Evolutionary conservation across 1,140 invertebrate genomes (phyloP).

Genomic region (Holcopasites calliopsidis): DNA sequence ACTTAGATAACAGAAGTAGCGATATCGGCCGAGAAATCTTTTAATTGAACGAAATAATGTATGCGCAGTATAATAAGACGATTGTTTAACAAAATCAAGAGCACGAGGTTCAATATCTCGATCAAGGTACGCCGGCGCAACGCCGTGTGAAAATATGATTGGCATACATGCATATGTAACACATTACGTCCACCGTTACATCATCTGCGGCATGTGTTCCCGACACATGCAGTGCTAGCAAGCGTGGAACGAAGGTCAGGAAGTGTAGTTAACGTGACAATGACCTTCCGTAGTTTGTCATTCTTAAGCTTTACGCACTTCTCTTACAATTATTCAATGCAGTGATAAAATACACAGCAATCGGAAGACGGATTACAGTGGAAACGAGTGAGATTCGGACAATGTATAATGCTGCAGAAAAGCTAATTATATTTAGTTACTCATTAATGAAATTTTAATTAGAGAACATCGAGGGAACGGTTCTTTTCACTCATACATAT

Average conservation of each 20-base stretch:
- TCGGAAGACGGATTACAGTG: too few species aligned
- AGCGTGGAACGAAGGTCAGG: slow-evolving; percentile 38
- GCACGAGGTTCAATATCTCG: neutral
- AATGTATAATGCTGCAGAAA: too few species aligned
- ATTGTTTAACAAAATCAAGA: neutral
- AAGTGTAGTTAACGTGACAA: slow-evolving; percentile 48
- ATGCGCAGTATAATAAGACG: neutral
- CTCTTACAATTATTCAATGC: neutral
- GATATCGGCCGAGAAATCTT: neutral
- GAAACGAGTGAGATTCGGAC: too few species aligned
- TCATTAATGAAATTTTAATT: neutral
- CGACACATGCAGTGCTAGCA: slow-evolving; percentile 25
- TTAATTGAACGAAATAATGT: neutral
- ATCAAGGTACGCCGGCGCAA: neutral
- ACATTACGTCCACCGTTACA: slow-evolving; percentile 26
- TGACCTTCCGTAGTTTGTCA: slow-evolving; percentile 46
- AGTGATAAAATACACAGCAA: too few species aligned
- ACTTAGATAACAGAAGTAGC: too few species aligned
- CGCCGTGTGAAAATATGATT: slow-evolving; percentile 16
- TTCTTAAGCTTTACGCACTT: neutral
- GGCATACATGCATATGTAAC: slow-evolving; percentile 31
- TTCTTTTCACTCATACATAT: neutral
- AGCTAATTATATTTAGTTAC: neutral
- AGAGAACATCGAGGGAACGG: too few species aligned
- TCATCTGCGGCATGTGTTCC: slow-evolving; percentile 35